Evolutionary conservation across 2,113 vertebrate genomes (phyloP).

Genomic region (Engystomops pustulosus): DNA sequence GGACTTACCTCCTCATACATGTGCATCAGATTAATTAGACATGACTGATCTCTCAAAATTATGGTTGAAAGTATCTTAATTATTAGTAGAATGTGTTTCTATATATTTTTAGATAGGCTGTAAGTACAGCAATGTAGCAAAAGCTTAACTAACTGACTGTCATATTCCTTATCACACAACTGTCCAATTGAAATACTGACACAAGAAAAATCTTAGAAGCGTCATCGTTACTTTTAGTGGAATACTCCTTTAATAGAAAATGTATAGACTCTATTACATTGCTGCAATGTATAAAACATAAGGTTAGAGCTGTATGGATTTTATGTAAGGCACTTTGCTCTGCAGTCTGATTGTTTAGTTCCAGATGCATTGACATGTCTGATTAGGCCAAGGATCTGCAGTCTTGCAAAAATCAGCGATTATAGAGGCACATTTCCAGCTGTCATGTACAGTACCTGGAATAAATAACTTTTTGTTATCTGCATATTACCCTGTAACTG

Average conservation of each 20-base stretch:
- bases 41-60: no score
- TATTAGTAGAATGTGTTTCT: no score
- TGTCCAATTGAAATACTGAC: neutral
- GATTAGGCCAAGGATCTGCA: conserved; percentile 41
- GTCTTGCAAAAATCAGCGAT: conserved; percentile 48
- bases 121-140: no score
- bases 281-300: conserved; percentile 17
- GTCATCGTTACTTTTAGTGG: neutral
- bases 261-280: neutral
- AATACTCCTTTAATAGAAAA: neutral
- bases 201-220: neutral
- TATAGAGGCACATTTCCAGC: neutral
- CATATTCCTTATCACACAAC: neutral
- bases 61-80: no score
- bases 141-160: no score
- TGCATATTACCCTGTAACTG: neutral
- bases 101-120: no score
- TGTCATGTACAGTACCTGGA: neutral
- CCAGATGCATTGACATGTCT: conserved; percentile 44
- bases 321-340: conserved; percentile 7
- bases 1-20: no score
- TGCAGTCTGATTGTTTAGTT: conserved; percentile 51
- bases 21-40: no score
- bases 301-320: neutral
- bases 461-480: conserved; percentile 9